Conservation (phyloP, 2,888 invertebrate genomes). For the Meganola albula region DNA sequence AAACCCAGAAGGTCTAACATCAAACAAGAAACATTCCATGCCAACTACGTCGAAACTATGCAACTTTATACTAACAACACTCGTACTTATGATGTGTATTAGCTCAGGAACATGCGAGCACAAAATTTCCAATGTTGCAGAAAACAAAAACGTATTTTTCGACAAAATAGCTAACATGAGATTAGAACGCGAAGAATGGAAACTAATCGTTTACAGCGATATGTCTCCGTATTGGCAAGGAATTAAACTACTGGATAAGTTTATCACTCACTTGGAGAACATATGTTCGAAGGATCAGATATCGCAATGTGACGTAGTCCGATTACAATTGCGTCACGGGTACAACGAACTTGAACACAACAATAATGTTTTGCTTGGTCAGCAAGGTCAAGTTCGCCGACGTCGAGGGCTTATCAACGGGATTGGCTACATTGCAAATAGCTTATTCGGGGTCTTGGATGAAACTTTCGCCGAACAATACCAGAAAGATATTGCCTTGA, state of each 20-base stretch:
- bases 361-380: conserved; percentile 12
- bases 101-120: not conserved
- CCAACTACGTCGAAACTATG: not conserved
- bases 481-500: not conserved
- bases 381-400: conserved; percentile 4
- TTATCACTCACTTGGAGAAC: not conserved
- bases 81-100: not conserved
- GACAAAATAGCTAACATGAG: not conserved
- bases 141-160: not conserved
- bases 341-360: conserved; percentile 14
- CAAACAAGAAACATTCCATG: not conserved
- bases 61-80: not conserved
- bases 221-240: not conserved
- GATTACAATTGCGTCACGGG: conserved; percentile 2
- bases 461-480: not conserved
- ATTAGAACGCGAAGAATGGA: not conserved
- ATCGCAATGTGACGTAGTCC: not conserved
- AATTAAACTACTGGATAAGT: not conserved
- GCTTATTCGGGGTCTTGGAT: conserved; percentile 4
- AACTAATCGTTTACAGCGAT: not conserved
- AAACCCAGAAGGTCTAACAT: not conserved
- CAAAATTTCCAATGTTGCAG: not conserved
- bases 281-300: not conserved
- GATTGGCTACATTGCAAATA: conserved; percentile 13
- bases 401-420: conserved; percentile 6